These are phyloP conservation scores for Sorex araneus DNA, from an alignment of 2,113 vertebrate genomes.

Conservation along the genomic window DNA sequence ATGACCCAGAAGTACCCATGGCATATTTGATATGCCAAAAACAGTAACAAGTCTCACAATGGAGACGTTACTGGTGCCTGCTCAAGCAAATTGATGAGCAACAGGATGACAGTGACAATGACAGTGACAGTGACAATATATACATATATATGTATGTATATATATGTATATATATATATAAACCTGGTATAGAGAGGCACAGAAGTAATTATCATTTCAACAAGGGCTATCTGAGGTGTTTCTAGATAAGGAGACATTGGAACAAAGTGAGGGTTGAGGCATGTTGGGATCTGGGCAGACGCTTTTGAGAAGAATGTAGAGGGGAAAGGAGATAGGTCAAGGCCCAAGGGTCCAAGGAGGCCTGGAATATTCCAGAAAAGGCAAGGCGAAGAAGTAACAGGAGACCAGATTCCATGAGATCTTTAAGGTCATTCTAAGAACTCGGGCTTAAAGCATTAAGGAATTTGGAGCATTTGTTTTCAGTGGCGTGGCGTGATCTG, in stretches of 20 bases:
- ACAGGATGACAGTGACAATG: too few species aligned
- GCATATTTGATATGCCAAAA: too few species aligned
- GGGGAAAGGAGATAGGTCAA: background rate
- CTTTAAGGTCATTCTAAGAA: background rate
- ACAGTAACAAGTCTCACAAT: too few species aligned
- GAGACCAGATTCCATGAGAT: background rate
- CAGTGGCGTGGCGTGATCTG: background rate
- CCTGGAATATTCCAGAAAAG: background rate
- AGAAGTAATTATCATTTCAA: background rate
- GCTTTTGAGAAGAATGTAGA: background rate
- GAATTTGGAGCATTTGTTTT: background rate
- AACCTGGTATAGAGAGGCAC: background rate
- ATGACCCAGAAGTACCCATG: background rate
- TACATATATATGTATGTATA: too few species aligned
- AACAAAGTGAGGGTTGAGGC: background rate
- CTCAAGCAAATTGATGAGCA: too few species aligned
- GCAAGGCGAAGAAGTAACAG: too few species aligned
- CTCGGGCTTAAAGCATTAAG: background rate
- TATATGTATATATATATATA: background rate
- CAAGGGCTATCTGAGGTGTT: background rate
- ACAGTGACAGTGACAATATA: too few species aligned
- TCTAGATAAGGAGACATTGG: background rate
- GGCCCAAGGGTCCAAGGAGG: too few species aligned
- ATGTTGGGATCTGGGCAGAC: rapidly evolving
- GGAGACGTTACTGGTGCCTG: too few species aligned